Evolutionary conservation across 2,797 vertebrate genomes (phyloP), one percentile per base, ranked within the genome.

Genomic region (Galago senegalensis): DNA sequence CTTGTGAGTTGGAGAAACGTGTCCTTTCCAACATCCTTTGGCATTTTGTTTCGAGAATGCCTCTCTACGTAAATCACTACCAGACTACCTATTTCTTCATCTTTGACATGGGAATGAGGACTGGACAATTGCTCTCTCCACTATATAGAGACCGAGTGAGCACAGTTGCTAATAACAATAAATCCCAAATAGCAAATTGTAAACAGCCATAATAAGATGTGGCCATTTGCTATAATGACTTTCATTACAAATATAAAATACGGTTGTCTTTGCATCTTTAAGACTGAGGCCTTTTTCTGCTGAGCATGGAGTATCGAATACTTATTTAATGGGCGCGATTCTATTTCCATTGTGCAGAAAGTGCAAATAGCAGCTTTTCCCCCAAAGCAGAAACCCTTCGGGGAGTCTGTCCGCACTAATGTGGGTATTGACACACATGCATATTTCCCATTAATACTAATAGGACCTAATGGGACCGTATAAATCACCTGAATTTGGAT

Each of bases 401-500:
- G 87, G 91, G 83, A 97, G 58, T 40, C 97, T 63, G 40, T 80
- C 89, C 90, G 43, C 77, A 43, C 77, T 93, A 95, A 97, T 96
- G 81, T 8, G 5, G 17, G 16, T 95, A 89, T 96, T 91, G 96
- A 91, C 87, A 83, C 69, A 40, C 97, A 97, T 86, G 87, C 81
- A 21, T 87, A 95, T 89, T 94, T 87, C 75, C 92, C 96, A 98
- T 98, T 97, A 97, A 97, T 96, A 95, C 93, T 97, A 97, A 97
- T 95, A 97, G 96, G 72, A 94, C 58, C 87, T 97, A 97, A 97
- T 97, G 96, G 0, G 34, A 79, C 65, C 82, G 65, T 95, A 89
- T 96, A 97, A 96, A 96, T 97, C 97, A 93, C 91, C 97, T 97
- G 96, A 91, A 97, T 97, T 96, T 88, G 97, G 93, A 97, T 97